Conservation (phyloP, 2,113 vertebrate genomes). For the Holacanthus passer region DNA sequence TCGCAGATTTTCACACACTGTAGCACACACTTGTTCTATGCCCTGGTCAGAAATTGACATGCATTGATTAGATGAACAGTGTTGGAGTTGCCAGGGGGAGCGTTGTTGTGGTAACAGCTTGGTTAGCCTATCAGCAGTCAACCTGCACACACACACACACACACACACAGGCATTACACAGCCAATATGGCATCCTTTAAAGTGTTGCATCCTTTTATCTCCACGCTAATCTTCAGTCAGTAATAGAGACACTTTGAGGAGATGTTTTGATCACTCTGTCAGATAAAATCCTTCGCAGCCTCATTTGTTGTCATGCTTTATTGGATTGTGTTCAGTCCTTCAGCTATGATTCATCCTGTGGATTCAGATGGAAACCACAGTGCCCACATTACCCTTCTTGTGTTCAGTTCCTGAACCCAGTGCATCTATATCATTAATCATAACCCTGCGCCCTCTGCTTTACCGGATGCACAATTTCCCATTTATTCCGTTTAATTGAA, state of each 20-base stretch:
- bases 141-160: not conserved
- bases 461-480: constrained; percentile 13
- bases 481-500: constrained; percentile 50
- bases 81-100: constrained; percentile 55
- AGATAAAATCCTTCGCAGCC: constrained; percentile 31
- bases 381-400: constrained; percentile 12
- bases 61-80: constrained; percentile 48
- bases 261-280: constrained; percentile 37
- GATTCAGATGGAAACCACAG: constrained; percentile 16
- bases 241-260: constrained; percentile 24
- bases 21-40: not conserved
- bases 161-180: not conserved
- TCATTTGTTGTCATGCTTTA: constrained; percentile 40
- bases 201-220: constrained; percentile 33
- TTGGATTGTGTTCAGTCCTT: constrained; percentile 16
- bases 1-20: not conserved
- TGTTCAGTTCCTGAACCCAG: constrained; percentile 14
- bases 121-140: constrained; percentile 40
- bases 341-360: constrained; percentile 43
- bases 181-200: not conserved
- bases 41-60: constrained; percentile 44
- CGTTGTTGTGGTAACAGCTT: constrained; percentile 63
- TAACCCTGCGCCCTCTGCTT: not conserved
- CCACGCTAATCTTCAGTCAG: constrained; percentile 17
- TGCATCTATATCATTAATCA: constrained; percentile 38